A percentile compares a stretch with the other conserved stretches of the same genome.
phyloP scores from a whole-genome alignment of 2,113 vertebrate genomes.

The Notechis scutatus region DNA sequence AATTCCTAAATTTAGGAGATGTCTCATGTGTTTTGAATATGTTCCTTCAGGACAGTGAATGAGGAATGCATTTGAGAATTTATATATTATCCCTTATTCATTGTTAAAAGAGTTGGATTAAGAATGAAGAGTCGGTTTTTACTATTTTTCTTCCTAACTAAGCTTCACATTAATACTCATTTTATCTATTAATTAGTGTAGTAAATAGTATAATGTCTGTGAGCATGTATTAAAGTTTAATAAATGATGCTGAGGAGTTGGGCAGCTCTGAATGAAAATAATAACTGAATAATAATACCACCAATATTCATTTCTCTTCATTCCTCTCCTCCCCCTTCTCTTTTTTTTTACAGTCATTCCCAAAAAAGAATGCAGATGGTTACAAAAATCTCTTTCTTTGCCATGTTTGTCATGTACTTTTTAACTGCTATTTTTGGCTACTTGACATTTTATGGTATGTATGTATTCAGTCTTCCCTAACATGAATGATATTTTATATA shows the following conservation, averaged over 20 bases:
- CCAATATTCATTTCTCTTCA: slow-evolving; percentile 15
- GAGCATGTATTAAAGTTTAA: slow-evolving; percentile 32
- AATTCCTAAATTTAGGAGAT: background rate
- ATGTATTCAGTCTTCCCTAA: slow-evolving; percentile 53
- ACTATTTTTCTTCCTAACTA: background rate
- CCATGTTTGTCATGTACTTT: slow-evolving; percentile 82
- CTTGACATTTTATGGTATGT: slow-evolving; percentile 80
- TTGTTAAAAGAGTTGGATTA: background rate
- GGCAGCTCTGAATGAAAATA: background rate
- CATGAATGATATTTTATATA: background rate
- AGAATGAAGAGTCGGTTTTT: background rate
- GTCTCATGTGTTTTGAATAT: background rate
- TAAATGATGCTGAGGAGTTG: background rate
- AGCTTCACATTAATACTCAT: background rate
- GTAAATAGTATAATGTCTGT: background rate
- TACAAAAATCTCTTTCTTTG: slow-evolving; percentile 78
- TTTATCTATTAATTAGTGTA: background rate
- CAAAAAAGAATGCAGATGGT: slow-evolving; percentile 81
- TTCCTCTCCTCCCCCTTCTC: slow-evolving; percentile 2
- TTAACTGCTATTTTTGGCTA: slow-evolving; percentile 82
- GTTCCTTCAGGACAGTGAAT: background rate
- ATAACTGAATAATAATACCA: background rate
- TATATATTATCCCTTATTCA: background rate
- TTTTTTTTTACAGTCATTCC: slow-evolving; percentile 69
- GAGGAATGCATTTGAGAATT: background rate